Conservation (phyloP, 2,888 invertebrate species). For the Lomographa bimaculata region DNA sequence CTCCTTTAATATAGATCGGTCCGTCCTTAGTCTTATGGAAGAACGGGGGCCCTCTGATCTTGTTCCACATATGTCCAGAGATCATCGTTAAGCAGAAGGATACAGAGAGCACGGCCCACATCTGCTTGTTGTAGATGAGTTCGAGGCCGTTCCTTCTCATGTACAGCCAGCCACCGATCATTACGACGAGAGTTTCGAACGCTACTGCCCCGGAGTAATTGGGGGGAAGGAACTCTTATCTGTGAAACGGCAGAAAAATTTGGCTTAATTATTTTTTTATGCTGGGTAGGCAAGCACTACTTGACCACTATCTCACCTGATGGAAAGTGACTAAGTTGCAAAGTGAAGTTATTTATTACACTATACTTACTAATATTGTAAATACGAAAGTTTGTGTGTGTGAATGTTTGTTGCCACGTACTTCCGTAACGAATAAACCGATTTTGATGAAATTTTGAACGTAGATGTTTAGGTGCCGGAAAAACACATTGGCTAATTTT, state of each 20-base stretch:
- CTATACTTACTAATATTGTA: too few relatives aligned
- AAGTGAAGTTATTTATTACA: too few relatives aligned
- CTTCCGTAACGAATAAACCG: too few relatives aligned
- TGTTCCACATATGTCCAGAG: conserved; percentile 99
- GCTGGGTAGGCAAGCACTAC: too few relatives aligned
- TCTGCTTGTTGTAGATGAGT: conserved; percentile 97
- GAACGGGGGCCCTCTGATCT: conserved; percentile 98
- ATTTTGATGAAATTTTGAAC: too few relatives aligned
- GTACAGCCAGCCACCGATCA: conserved; percentile 97
- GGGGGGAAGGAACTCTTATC: conserved; percentile 98
- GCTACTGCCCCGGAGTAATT: conserved; percentile 98
- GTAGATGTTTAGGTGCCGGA: too few relatives aligned
- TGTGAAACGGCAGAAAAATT: conserved; percentile 56
- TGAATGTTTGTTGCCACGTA: too few relatives aligned
- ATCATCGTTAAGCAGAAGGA: conserved; percentile 98
- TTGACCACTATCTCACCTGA: too few relatives aligned
- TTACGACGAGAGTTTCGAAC: conserved; percentile 90
- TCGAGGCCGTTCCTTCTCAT: conserved; percentile 97
- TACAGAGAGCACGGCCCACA: conserved; percentile 97
- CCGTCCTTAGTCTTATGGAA: conserved; percentile 96
- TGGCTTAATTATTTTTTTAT: too few relatives aligned
- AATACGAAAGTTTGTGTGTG: too few relatives aligned
- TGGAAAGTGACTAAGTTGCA: too few relatives aligned
- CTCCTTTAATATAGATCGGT: conserved; percentile 97
- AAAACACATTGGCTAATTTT: too few relatives aligned